A percentile compares a stretch with the other conserved stretches of the same genome.
These are phyloP conservation scores for Spheniscus humboldti DNA, from an alignment of 2,797 vertebrate species.

Conservation along the genomic window DNA sequence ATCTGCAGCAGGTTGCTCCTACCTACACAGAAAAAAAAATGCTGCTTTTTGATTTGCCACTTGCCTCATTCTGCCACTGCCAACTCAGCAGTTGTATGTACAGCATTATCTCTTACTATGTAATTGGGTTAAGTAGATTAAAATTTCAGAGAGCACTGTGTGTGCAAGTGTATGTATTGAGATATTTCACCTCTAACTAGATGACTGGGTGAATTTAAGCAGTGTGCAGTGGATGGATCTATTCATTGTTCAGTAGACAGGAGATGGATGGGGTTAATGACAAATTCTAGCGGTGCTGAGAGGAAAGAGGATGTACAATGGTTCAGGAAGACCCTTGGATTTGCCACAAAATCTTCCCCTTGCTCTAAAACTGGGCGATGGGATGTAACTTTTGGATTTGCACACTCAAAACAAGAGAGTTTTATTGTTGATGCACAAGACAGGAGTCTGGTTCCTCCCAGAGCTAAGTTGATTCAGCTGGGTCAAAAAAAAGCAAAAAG, in stretches of 20 bases:
- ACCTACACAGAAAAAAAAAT: background rate
- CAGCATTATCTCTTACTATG: background rate
- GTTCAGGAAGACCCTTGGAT: background rate
- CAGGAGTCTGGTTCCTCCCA: background rate
- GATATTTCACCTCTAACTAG: background rate
- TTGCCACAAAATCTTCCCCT: background rate
- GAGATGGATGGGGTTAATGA: background rate
- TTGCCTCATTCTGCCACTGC: background rate
- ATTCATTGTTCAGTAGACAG: background rate
- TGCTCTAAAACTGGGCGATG: background rate
- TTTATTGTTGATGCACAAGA: background rate
- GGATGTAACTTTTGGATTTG: background rate
- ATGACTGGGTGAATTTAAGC: background rate
- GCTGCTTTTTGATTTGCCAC: background rate
- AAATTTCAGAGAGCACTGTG: background rate
- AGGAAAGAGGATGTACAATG: background rate
- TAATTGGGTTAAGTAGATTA: constrained; percentile 26
- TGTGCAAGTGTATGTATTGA: background rate
- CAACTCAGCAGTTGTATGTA: background rate
- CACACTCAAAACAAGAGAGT: background rate
- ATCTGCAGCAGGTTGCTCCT: background rate
- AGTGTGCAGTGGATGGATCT: background rate
- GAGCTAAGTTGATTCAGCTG: background rate
- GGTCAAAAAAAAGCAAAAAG: background rate
- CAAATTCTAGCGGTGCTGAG: background rate